phyloP scores from a whole-genome alignment of 1,140 invertebrate genomes.

The Chironomus striatipennis region DNA sequence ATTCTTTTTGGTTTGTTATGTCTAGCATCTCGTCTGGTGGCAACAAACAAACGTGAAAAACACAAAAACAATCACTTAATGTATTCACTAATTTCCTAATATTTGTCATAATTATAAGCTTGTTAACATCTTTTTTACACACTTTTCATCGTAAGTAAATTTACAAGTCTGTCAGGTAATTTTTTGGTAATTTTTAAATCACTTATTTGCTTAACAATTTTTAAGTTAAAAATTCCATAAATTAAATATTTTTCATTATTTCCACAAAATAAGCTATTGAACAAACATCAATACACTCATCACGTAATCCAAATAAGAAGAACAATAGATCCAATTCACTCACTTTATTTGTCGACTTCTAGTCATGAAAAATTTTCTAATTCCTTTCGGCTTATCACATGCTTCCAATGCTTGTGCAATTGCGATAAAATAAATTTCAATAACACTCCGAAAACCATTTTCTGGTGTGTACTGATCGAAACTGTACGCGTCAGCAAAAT shows the following conservation, averaged over 20 bases:
- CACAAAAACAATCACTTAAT: no score
- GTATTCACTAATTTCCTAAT: no score
- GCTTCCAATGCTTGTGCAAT: constrained; percentile 54
- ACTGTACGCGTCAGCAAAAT: constrained; percentile 60
- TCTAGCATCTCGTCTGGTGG: no score
- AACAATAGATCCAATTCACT: background rate
- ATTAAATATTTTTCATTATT: constrained; percentile 42
- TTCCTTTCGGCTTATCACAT: constrained; percentile 56
- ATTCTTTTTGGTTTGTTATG: no score
- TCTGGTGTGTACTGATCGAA: constrained; percentile 68
- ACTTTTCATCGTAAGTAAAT: no score
- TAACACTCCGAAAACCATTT: constrained; percentile 81
- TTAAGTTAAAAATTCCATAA: no score
- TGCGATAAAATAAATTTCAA: constrained; percentile 62
- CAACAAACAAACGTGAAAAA: no score
- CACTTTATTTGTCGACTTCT: constrained; percentile 45
- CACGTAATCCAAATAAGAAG: background rate
- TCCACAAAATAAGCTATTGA: constrained; percentile 29
- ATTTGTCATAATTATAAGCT: no score
- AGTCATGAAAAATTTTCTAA: constrained; percentile 59
- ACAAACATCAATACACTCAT: background rate
- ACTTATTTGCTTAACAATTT: no score
- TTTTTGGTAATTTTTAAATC: no score
- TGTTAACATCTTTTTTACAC: no score
- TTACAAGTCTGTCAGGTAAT: no score